Percentiles rank a stretch among this genome's conserved stretches.
Evolutionary conservation across 2,888 invertebrate species (phyloP).

Genomic region (Phyllotreta striolata): DNA sequence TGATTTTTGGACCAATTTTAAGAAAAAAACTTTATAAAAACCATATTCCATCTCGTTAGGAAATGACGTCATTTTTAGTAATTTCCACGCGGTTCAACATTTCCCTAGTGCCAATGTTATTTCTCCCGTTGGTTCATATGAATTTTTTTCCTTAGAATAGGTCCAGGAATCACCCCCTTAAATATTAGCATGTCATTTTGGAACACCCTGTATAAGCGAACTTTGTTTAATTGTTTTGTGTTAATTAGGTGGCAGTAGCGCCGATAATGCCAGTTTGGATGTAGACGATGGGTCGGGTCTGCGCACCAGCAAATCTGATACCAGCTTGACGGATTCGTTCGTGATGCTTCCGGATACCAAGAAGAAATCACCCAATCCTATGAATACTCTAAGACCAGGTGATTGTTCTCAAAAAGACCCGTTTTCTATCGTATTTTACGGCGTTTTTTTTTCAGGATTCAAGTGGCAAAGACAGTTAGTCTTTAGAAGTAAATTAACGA

Average conservation of each 20-base stretch:
- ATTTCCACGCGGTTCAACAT: too few relatives aligned
- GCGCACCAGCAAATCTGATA: constrained; percentile 88
- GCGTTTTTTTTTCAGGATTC: constrained; percentile 66
- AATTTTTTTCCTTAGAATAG: too few relatives aligned
- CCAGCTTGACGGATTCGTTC: constrained; percentile 89
- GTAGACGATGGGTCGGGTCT: constrained; percentile 65
- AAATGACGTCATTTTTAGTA: too few relatives aligned
- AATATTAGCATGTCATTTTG: too few relatives aligned
- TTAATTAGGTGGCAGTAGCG: constrained; percentile 65
- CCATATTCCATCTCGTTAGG: too few relatives aligned
- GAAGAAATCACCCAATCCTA: constrained; percentile 58
- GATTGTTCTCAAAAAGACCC: constrained; percentile 26
- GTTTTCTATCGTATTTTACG: constrained; percentile 8
- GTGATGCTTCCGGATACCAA: constrained; percentile 76
- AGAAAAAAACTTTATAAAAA: too few relatives aligned
- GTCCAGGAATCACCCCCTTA: too few relatives aligned
- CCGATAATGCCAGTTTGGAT: constrained; percentile 59
- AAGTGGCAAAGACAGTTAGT: constrained; percentile 92
- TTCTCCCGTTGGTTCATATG: too few relatives aligned
- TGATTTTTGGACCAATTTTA: too few relatives aligned
- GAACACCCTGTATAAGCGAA: too few relatives aligned
- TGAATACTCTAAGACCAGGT: constrained; percentile 58
- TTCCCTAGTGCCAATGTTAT: too few relatives aligned
- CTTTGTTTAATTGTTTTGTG: too few relatives aligned
- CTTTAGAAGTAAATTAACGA: constrained; percentile 93